A percentile compares a stretch with the other conserved stretches of the same genome.
phyloP scores from a whole-genome alignment of 2,888 invertebrate genomes.

The Orchestes rusci region DNA sequence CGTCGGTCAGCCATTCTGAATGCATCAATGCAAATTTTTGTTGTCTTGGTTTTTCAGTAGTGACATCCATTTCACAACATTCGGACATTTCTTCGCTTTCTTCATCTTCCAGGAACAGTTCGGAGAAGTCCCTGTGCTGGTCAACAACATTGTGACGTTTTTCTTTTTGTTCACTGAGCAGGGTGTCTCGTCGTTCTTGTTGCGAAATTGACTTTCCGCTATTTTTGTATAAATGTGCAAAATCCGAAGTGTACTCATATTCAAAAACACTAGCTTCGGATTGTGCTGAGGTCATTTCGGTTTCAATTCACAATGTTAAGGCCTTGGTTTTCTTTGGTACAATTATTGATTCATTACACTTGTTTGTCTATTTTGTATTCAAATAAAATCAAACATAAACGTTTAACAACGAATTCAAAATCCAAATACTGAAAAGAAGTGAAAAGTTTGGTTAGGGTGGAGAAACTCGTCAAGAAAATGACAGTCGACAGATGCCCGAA shows the following conservation, averaged over 20 bases:
- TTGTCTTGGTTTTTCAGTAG: not conserved
- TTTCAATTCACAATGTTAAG: too few relatives aligned
- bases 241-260: conserved; percentile 10
- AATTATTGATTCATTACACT: too few relatives aligned
- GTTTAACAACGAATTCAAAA: too few relatives aligned
- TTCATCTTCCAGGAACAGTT: conserved; percentile 41
- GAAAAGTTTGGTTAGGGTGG: too few relatives aligned
- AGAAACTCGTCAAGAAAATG: too few relatives aligned
- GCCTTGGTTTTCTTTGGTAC: too few relatives aligned
- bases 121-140: conserved; percentile 48
- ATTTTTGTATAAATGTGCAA: conserved; percentile 29
- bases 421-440: too few relatives aligned
- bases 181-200: conserved; percentile 46
- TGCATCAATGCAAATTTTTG: conserved; percentile 55
- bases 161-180: conserved; percentile 52
- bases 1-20: conserved; percentile 90
- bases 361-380: too few relatives aligned
- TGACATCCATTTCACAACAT: not conserved
- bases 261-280: not conserved
- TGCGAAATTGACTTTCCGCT: conserved; percentile 28
- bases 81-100: not conserved
- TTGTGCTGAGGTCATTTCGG: too few relatives aligned
- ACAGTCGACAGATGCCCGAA: too few relatives aligned
- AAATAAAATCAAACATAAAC: too few relatives aligned
- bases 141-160: conserved; percentile 47